These are phyloP conservation scores for Euwallacea similis DNA, from an alignment of 1,140 invertebrate species.

Conservation along the genomic window DNA sequence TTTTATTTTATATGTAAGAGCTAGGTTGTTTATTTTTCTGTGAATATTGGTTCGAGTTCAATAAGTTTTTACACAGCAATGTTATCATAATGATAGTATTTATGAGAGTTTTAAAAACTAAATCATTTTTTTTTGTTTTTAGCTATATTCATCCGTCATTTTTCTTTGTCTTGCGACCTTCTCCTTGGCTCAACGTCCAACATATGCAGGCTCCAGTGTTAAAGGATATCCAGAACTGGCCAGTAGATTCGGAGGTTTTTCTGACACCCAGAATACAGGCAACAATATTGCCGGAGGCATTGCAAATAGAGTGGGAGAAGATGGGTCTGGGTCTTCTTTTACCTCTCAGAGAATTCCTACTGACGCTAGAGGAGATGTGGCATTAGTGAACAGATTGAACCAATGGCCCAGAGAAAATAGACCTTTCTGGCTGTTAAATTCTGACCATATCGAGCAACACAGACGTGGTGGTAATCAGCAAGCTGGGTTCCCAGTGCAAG, in stretches of 20 bases:
- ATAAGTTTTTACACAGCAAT: not conserved
- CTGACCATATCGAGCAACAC: slow-evolving; percentile 54
- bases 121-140: slow-evolving; percentile 8
- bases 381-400: slow-evolving; percentile 56
- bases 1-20: not conserved
- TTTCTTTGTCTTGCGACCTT: slow-evolving; percentile 13
- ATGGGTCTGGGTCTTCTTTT: not conserved
- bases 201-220: slow-evolving; percentile 45
- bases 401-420: slow-evolving; percentile 58
- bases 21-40: not conserved
- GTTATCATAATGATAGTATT: not conserved
- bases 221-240: slow-evolving; percentile 47
- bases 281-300: slow-evolving; percentile 39
- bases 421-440: slow-evolving; percentile 63
- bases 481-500: not conserved
- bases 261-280: slow-evolving; percentile 19
- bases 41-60: not conserved
- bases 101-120: not conserved
- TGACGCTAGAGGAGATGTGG: slow-evolving; percentile 51
- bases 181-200: slow-evolving; percentile 45
- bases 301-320: slow-evolving; percentile 36
- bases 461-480: not conserved
- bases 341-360: slow-evolving; percentile 42
- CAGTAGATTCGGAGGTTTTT: slow-evolving; percentile 41
- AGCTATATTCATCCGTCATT: slow-evolving; percentile 35